These are phyloP conservation scores for Henricia sp. DNA, from an alignment of 53 echinoderm and acorn worm genomes.

Conservation along the genomic window DNA sequence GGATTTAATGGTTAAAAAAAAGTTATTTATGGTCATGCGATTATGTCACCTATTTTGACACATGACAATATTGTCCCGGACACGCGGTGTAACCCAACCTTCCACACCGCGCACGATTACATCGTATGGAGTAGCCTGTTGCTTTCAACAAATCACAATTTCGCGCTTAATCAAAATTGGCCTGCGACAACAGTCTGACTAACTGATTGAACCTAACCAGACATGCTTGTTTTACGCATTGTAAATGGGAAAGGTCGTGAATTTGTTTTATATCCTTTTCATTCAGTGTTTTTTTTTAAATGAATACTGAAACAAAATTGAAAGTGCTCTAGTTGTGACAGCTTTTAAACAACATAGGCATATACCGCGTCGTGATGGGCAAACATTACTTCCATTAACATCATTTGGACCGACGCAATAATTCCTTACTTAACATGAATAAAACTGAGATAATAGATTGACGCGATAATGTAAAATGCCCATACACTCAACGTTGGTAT, in stretches of 20 bases:
- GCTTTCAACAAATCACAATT: conserved; percentile 21
- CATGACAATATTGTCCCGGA: too few species aligned
- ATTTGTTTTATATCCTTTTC: neutral
- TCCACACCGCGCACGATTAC: neutral
- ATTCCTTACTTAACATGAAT: too few species aligned
- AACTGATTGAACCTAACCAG: neutral
- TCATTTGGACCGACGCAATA: too few species aligned
- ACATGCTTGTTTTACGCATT: neutral
- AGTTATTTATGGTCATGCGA: too few species aligned
- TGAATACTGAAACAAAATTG: neutral
- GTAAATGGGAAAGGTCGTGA: neutral
- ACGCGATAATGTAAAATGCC: too few species aligned
- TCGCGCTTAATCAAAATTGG: neutral
- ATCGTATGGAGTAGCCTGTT: neutral
- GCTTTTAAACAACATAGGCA: neutral
- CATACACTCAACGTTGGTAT: too few species aligned
- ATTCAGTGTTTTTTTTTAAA: neutral
- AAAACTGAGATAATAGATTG: too few species aligned
- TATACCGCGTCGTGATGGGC: neutral
- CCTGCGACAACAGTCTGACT: neutral
- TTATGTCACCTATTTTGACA: too few species aligned
- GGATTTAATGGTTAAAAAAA: too few species aligned
- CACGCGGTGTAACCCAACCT: too few species aligned
- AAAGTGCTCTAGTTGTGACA: neutral
- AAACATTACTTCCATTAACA: neutral